Evolutionary conservation across 2,888 invertebrate species (phyloP).

Genomic region (Drosophila vallismaia): DNA sequence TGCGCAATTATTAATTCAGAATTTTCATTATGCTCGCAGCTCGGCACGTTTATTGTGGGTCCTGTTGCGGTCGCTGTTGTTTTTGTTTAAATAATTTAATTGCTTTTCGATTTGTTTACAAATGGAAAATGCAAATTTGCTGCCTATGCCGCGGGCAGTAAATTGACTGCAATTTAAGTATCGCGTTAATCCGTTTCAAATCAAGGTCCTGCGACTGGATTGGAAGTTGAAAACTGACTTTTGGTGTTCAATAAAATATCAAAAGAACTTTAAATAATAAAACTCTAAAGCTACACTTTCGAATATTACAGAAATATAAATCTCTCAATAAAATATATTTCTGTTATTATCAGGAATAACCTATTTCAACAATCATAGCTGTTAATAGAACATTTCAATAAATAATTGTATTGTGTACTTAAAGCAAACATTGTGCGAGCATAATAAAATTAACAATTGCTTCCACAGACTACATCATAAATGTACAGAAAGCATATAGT

Average conservation of each 20-base stretch:
- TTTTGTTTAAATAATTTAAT: conserved; percentile 79
- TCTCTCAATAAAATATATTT: no score
- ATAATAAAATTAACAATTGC: conserved; percentile 69
- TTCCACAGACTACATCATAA: conserved; percentile 21
- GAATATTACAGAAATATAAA: no score
- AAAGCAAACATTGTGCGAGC: conserved; percentile 17
- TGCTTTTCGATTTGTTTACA: conserved; percentile 79
- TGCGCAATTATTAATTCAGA: conserved; percentile 71
- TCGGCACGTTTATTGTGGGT: conserved; percentile 50
- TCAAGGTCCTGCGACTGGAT: background rate
- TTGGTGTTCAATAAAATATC: background rate
- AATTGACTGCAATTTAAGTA: conserved; percentile 75
- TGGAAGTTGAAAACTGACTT: background rate
- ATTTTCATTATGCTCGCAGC: conserved; percentile 67
- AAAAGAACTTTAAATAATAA: no score
- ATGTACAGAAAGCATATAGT: background rate
- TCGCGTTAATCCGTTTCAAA: conserved; percentile 52
- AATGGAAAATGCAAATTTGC: conserved; percentile 73
- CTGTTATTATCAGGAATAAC: background rate
- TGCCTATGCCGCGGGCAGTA: conserved; percentile 64
- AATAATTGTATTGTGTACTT: conserved; percentile 2
- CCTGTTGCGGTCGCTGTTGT: conserved; percentile 51
- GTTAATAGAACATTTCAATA: conserved; percentile 1
- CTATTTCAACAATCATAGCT: background rate
- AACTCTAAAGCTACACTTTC: no score